Evolutionary conservation across 2,113 vertebrate species (phyloP), one percentile per base, ranked within the genome.

Genomic region (Propithecus coquereli): DNA sequence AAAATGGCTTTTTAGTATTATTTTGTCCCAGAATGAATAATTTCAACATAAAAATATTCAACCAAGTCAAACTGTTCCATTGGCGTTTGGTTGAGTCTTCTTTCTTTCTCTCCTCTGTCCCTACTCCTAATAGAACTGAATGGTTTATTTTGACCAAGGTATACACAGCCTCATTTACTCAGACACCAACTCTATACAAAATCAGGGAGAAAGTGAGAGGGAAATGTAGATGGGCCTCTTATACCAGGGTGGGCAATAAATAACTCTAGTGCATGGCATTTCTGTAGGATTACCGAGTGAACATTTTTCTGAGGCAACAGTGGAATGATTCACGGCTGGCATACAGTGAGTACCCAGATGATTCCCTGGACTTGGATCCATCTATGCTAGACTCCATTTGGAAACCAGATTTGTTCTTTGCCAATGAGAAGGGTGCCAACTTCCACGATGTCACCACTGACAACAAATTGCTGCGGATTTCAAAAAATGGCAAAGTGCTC

Each of bases 321-420:
- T 99, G 99, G 99, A 99, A 99, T 20, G 99, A 99, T 97, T 99
- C 99, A n/a, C 99, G 99, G 40, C 98, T 99, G 97, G 99, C 99
- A 63, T 99, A 99, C 94, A 99, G 99, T 0, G 99, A 99, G 98
- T 99, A 99, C 94, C 99, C 99, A 0, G 99, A 99, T 96, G 99
- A 99, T 93, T 99, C 99, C 40, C 98, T 99, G 96, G 99, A 99
- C 98, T 98, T 99, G 98, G 99, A 99, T 98, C 99, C 99, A 17
- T 99, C 99, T 92, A 99, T 99, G 99, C 84, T 99, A 98, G 99
- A 99, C 98, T 99, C 99, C 96, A 99, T 99, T 98, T 99, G 99
- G 99, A 99, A 99, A 97, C 99, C 99, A 0, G 99, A 99, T 98
- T 99, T 99, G 96, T 99, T 99, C 99, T 99, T 99, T 96, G 99